Conservation (phyloP, 2,888 invertebrate species). For the Lithophane socia region DNA sequence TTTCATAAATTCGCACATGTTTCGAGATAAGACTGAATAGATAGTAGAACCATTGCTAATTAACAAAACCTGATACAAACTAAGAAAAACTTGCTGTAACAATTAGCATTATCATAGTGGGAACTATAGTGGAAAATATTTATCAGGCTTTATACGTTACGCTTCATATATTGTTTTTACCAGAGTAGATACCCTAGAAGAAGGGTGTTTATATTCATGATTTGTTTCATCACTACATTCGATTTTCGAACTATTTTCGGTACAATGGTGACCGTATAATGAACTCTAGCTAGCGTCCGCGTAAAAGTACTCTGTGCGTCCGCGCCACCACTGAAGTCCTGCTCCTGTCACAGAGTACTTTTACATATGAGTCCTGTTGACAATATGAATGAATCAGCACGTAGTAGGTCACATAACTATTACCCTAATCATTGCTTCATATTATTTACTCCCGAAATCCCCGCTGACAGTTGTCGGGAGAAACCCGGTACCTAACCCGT, state of each 20-base stretch:
- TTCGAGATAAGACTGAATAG: conserved; percentile 6
- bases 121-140: neutral
- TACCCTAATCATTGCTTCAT: neutral
- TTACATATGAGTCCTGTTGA: no score
- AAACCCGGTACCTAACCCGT: conserved; percentile 47
- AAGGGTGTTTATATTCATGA: neutral
- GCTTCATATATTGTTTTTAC: neutral
- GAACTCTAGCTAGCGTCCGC: neutral
- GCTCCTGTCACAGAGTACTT: no score
- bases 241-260: neutral
- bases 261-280: neutral
- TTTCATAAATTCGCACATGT: conserved; percentile 39
- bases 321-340: no score
- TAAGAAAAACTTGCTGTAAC: neutral
- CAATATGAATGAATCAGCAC: neutral
- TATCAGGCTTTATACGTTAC: neutral
- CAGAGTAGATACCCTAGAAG: no score
- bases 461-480: conserved; percentile 68
- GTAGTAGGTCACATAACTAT: neutral
- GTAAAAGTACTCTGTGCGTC: no score
- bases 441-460: conserved; percentile 38
- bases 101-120: neutral
- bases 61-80: neutral
- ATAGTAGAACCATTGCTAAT: neutral
- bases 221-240: neutral